phyloP scores from a whole-genome alignment of 92 coral and sea anemone genomes.

The Phenganax subtilis region DNA sequence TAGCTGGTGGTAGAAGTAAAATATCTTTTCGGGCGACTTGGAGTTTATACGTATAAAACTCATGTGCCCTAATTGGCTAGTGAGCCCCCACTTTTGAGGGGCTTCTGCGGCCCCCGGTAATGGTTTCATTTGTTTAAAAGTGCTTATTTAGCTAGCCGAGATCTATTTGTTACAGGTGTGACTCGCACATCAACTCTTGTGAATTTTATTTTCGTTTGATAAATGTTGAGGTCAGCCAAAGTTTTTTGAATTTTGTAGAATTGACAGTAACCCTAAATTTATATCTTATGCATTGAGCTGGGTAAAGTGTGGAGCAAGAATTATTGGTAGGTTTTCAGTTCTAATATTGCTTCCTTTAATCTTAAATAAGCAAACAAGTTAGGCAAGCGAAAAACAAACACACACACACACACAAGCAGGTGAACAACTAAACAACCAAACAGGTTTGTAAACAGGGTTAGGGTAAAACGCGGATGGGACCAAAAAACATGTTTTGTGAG shows the following conservation, averaged over 20 bases:
- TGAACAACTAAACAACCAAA: background rate
- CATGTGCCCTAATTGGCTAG: too few species aligned
- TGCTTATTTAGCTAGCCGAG: too few species aligned
- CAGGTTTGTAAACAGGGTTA: background rate
- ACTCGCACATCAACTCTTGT: background rate
- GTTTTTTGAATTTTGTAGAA: background rate
- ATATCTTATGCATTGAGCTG: constrained; percentile 57
- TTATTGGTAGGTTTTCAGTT: constrained; percentile 59
- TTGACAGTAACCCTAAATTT: constrained; percentile 27
- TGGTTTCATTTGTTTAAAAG: too few species aligned
- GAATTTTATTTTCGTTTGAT: background rate
- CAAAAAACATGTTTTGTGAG: too few species aligned
- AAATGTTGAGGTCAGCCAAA: background rate
- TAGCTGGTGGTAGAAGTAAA: too few species aligned
- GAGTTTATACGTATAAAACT: too few species aligned
- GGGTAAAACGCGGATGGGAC: too few species aligned
- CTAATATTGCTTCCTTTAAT: background rate
- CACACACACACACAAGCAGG: too few species aligned
- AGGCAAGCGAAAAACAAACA: background rate
- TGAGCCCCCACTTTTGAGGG: too few species aligned
- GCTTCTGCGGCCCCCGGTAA: too few species aligned
- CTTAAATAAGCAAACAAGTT: background rate
- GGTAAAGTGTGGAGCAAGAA: constrained; percentile 63
- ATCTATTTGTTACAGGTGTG: too few species aligned
- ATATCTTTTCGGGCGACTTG: too few species aligned